Base-by-base conservation (phyloP, 2,888 invertebrate species). In the Stenchaetothrips biformis region DNA sequence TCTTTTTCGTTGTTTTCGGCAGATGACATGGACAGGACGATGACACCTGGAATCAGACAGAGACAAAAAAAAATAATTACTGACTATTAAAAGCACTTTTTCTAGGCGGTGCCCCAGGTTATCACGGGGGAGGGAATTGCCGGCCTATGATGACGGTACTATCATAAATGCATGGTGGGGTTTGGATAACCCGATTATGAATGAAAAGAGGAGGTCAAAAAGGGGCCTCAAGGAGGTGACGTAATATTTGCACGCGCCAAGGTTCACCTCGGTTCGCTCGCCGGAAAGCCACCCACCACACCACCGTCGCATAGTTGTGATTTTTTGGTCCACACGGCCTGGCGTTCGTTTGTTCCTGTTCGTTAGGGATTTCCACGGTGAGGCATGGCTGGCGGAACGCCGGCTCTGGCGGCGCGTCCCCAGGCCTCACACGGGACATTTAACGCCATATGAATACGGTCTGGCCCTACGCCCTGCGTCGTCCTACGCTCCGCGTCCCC, bases 371-470 rank as follows among this genome's bases (percentile, higher is more conserved):
- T 21, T 74, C 25, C 67, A 25, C 67, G 7, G 67, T 25, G 25
- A 18, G 18, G 53, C 53, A 11, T 18, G 53, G 53, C 53, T 53
- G 25, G 67, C 67, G 67, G 67, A 21, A n/a, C 67, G 67, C n/a
- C n/a, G n/a, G n/a, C n/a, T 67, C 67, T 74, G 21, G 3, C 21
- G 21, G 67, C 21, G 25, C 37, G 37, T 37, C 37, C 2, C 37
- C 37, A 1, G 37, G 37, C 37, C 37, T 74, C 67, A 74, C 67
- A 74, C 67, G 67, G 67, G 25, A 74, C 67, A 74, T 74, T 74
- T 8, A 74, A 74, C 67, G 11, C 67, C 25, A 25, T 74, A 74
- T 74, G 67, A 74, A 74, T 74, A 74, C 67, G 67, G 67, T 21
- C 67, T 25, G 21, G 21, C 67, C 67, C 67, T 9, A 16, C 18